A percentile compares a stretch with the other conserved stretches of the same genome.
Conservation (phyloP, 2,113 vertebrate species). For the Sula dactylatra region DNA sequence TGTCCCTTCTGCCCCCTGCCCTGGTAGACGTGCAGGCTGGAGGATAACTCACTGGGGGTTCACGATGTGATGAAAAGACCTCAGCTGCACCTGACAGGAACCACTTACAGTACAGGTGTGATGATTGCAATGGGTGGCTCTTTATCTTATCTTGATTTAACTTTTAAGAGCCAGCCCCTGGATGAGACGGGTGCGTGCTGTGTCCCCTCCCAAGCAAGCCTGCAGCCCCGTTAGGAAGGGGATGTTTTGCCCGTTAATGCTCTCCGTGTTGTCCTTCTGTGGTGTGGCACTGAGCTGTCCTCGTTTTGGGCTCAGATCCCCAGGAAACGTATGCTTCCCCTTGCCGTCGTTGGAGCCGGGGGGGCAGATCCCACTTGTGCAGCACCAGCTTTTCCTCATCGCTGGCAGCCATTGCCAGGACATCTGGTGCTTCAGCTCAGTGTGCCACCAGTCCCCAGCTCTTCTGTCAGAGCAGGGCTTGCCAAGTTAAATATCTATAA, state of each 20-base stretch:
- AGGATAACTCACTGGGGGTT: accelerated
- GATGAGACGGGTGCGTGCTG: accelerated
- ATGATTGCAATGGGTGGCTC: neutral
- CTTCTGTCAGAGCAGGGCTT: neutral
- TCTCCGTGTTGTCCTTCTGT: neutral
- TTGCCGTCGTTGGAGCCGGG: accelerated
- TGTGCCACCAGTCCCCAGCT: neutral
- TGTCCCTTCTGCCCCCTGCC: neutral
- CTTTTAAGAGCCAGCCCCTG: accelerated
- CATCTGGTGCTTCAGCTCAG: neutral
- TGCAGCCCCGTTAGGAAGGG: accelerated
- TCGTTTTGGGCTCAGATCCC: neutral
- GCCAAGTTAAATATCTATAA: accelerated
- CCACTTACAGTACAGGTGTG: accelerated
- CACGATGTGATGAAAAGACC: accelerated
- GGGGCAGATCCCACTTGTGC: neutral
- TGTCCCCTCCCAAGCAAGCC: neutral
- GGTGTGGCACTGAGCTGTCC: neutral
- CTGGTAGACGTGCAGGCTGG: neutral
- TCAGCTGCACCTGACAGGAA: neutral
- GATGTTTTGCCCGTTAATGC: accelerated
- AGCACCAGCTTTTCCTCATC: neutral
- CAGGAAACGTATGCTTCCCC: neutral
- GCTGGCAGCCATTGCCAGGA: neutral
- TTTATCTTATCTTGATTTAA: neutral